Evolutionary conservation across 2,888 invertebrate species (phyloP).

Genomic region (Hofmannophila pseudospretella): DNA sequence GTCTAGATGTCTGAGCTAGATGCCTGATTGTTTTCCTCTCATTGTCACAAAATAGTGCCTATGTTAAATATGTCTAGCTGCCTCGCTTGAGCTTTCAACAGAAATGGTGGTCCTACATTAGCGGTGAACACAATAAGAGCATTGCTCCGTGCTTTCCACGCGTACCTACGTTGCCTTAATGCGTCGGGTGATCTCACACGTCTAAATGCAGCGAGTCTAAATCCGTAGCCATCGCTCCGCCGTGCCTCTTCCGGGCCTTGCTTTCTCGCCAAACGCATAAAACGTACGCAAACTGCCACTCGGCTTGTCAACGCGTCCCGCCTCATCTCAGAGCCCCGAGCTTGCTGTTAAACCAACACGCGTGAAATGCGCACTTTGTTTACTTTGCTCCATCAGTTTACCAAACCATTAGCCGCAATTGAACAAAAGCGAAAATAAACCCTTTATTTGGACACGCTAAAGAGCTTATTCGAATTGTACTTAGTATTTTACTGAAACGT

Average conservation of each 20-base stretch:
- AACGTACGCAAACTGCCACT: conserved; percentile 63
- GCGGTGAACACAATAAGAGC: conserved; percentile 12
- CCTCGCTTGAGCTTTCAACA: not conserved
- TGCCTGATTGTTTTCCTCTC: not conserved
- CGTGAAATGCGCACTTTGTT: conserved; percentile 48
- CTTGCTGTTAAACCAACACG: conserved; percentile 44
- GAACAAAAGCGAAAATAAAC: conserved; percentile 31
- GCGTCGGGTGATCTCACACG: conserved; percentile 60
- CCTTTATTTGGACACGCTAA: conserved; percentile 20
- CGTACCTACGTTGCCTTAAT: conserved; percentile 30
- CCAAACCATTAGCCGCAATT: conserved; percentile 46
- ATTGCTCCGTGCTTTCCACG: conserved; percentile 14
- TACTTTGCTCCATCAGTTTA: conserved; percentile 49
- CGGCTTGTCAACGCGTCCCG: conserved; percentile 54
- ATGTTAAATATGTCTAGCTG: not conserved
- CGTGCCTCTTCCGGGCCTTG: conserved; percentile 59
- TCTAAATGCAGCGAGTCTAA: conserved; percentile 68
- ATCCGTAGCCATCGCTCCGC: conserved; percentile 49
- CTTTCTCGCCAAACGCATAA: conserved; percentile 66
- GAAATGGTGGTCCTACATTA: conserved; percentile 8
- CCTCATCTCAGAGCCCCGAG: conserved; percentile 33
- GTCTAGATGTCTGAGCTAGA: not conserved
- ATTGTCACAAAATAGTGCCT: not conserved
- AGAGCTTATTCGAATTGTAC: conserved; percentile 14
- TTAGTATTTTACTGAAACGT: conserved; percentile 4